Base-by-base conservation (phyloP, 2,888 invertebrate genomes). In the Patella pellucida region DNA sequence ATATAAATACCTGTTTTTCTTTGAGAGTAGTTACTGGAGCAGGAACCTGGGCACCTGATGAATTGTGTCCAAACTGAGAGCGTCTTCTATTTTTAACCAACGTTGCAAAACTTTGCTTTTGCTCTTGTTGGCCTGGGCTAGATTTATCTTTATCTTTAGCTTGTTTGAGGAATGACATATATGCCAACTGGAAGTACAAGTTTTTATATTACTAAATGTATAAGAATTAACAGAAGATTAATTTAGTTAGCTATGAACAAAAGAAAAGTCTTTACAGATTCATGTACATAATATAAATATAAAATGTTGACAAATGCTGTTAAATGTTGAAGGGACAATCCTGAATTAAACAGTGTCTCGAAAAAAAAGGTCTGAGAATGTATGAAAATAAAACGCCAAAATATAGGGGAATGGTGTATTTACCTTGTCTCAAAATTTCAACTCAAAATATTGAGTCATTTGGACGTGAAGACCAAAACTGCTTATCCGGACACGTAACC, bases 1-100 rank as follows among this genome's bases (percentile, higher is more conserved):
- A n/a, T 19, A 14, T 4, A 16, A 19, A 5, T 77, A 86, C 87
- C 85, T 87, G 86, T 82, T 82, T 86, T 71, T 87, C 87, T 77
- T 83, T 86, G 7, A 85, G 76, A 41, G 79, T 81, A 79, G 86
- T 86, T 56, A 82, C 81, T n/a, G 79, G 79, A 23, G 84, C 54
- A 51, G 83, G 76, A 80, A 23, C 62, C 19, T 19, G 62, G 9
- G 62, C 62, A 23, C 62, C 62, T 9, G 62, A 23, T 9, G 4
- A n/a, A n/a, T n/a, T 41, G 41, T 77, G 81, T 69, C 83, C 82
- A 15, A 84, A 76, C 15, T 82, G 82, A 69, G 84, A 84, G 69
- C 82, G 76, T 68, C 84, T 79, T 56, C 81, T 56, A 50, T 68
- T 54, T 71, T 31, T 51, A 23, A 69, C 31, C 52, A 68, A 51